Evolutionary conservation across 2,797 vertebrate species (phyloP).

Genomic region (Pelochelys cantorii): DNA sequence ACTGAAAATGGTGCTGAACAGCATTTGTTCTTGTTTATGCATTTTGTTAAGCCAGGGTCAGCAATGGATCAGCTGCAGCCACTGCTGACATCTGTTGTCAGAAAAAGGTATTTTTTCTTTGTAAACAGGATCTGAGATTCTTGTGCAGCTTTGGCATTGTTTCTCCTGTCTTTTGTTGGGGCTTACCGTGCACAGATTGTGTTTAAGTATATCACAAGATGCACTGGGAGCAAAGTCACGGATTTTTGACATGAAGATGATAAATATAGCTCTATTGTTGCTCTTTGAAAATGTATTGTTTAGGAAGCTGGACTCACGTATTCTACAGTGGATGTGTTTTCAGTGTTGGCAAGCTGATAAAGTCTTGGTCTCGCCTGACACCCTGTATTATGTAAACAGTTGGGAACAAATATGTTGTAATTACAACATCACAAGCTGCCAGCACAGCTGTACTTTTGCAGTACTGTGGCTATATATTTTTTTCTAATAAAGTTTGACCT

Average conservation of each 20-base stretch:
- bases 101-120: background rate
- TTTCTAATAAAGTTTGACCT: background rate
- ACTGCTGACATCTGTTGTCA: background rate
- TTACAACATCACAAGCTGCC: background rate
- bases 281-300: background rate
- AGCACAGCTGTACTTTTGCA: background rate
- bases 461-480: background rate
- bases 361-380: background rate
- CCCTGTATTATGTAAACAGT: background rate
- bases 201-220: background rate
- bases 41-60: background rate
- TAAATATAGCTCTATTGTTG: background rate
- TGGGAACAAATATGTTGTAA: background rate
- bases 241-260: background rate
- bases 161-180: background rate
- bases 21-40: background rate
- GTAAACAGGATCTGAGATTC: background rate
- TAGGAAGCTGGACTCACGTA: background rate
- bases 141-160: background rate
- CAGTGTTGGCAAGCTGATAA: background rate
- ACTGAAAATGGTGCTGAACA: background rate
- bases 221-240: background rate
- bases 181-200: background rate
- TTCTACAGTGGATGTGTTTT: background rate
- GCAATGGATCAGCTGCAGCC: background rate